These are phyloP conservation scores for Pseudachorutes palmiensis DNA, from an alignment of 1,140 invertebrate genomes.

Conservation along the genomic window DNA sequence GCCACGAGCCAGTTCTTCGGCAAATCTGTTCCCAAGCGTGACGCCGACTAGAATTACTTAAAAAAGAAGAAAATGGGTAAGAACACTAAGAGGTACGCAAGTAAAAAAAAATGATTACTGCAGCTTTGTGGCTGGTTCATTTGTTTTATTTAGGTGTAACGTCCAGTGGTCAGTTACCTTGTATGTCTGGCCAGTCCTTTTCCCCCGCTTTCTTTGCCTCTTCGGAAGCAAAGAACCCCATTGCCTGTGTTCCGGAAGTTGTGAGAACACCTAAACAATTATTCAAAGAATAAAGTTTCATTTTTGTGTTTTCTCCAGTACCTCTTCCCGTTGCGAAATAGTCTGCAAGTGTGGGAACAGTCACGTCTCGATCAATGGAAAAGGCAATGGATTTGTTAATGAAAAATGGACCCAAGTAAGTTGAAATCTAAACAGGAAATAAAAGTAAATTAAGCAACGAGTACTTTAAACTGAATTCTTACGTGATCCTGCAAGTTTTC, in stretches of 20 bases:
- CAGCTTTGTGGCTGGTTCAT: too few relatives aligned
- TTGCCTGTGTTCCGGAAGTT: slow-evolving; percentile 10
- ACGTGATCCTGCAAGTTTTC: slow-evolving; percentile 12
- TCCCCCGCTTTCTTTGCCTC: background rate
- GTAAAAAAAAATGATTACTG: too few relatives aligned
- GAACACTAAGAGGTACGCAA: too few relatives aligned
- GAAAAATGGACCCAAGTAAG: slow-evolving; percentile 23
- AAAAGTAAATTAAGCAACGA: background rate
- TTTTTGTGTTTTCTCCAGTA: background rate
- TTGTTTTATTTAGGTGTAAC: too few relatives aligned
- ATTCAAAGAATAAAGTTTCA: background rate
- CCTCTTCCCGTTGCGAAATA: slow-evolving; percentile 18
- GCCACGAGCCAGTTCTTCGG: background rate
- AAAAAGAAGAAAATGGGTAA: background rate
- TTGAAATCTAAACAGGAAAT: slow-evolving; percentile 11
- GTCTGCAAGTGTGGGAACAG: background rate
- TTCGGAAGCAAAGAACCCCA: slow-evolving; percentile 3
- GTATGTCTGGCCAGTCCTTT: slow-evolving; percentile 17
- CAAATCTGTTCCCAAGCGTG: background rate
- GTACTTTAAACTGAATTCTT: background rate
- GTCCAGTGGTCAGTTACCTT: too few relatives aligned
- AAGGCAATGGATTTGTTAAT: slow-evolving; percentile 22
- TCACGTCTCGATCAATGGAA: slow-evolving; percentile 16
- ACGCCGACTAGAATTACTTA: background rate
- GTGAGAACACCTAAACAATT: slow-evolving; percentile 16